These are phyloP conservation scores for Hemibagrus guttatus DNA, from an alignment of 2,797 vertebrate species.

Conservation along the genomic window DNA sequence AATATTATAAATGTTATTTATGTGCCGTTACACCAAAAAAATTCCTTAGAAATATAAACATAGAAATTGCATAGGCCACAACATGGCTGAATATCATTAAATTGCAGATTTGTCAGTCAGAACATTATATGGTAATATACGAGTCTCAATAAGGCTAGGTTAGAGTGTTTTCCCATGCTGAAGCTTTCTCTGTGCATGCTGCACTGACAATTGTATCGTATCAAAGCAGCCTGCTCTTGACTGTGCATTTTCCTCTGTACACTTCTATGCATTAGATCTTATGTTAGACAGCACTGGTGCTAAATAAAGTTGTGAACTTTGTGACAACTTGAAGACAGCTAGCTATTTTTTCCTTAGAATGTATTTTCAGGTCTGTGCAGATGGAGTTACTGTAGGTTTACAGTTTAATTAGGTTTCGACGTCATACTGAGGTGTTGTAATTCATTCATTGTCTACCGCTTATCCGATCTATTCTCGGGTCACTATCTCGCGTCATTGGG, in stretches of 20 bases:
- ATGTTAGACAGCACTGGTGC: slow-evolving; percentile 21
- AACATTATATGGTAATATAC: background rate
- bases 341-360: background rate
- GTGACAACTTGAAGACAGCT: slow-evolving; percentile 20
- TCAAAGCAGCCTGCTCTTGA: slow-evolving; percentile 41
- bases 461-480: too few species aligned
- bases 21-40: background rate
- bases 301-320: slow-evolving; percentile 19
- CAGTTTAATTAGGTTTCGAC: slow-evolving; percentile 33
- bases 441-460: too few species aligned
- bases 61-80: background rate
- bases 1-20: background rate
- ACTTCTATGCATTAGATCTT: slow-evolving; percentile 6
- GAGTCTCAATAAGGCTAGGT: background rate
- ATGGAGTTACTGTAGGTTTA: background rate
- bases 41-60: background rate
- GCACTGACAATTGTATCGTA: slow-evolving; percentile 50
- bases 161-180: slow-evolving; percentile 30
- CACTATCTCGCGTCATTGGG: too few species aligned
- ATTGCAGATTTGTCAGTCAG: background rate
- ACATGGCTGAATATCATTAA: background rate
- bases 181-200: slow-evolving; percentile 51
- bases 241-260: slow-evolving; percentile 11
- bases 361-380: background rate
- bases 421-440: too few species aligned